These are phyloP conservation scores for Ciconia stormi DNA, from an alignment of 2,113 vertebrate genomes.

Conservation along the genomic window DNA sequence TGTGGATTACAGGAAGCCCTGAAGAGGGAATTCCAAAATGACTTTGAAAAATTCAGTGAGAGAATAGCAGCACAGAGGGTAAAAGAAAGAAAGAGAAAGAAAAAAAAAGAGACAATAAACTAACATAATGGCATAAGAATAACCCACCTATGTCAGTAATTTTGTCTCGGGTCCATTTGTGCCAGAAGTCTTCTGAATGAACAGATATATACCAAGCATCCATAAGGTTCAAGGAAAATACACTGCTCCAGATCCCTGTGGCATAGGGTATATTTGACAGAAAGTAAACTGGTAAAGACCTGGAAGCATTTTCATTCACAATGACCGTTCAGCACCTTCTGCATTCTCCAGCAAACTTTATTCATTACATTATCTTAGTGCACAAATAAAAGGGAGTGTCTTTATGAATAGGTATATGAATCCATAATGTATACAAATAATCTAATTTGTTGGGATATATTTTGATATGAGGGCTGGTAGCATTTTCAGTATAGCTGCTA, in stretches of 20 bases:
- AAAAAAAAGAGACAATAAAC: neutral
- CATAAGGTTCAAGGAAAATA: slow-evolving; percentile 75
- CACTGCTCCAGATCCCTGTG: slow-evolving; percentile 73
- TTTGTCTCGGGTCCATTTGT: slow-evolving; percentile 68
- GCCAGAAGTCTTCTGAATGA: slow-evolving; percentile 71
- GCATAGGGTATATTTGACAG: neutral
- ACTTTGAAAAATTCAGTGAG: neutral
- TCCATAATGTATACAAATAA: neutral
- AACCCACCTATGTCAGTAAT: slow-evolving; percentile 52
- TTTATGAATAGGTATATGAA: neutral
- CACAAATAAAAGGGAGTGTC: neutral
- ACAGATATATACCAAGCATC: slow-evolving; percentile 69
- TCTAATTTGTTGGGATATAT: neutral
- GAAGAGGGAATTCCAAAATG: neutral
- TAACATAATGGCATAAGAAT: neutral
- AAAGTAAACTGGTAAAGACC: neutral
- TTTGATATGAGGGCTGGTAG: neutral
- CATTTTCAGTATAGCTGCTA: neutral
- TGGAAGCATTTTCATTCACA: neutral
- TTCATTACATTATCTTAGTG: neutral
- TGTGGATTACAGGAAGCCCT: neutral
- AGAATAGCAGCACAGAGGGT: neutral
- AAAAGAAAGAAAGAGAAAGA: too few species aligned
- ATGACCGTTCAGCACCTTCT: neutral
- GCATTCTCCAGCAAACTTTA: neutral